Conservation (phyloP, 2,888 invertebrate genomes). For the Ypsolopha scabrella region DNA sequence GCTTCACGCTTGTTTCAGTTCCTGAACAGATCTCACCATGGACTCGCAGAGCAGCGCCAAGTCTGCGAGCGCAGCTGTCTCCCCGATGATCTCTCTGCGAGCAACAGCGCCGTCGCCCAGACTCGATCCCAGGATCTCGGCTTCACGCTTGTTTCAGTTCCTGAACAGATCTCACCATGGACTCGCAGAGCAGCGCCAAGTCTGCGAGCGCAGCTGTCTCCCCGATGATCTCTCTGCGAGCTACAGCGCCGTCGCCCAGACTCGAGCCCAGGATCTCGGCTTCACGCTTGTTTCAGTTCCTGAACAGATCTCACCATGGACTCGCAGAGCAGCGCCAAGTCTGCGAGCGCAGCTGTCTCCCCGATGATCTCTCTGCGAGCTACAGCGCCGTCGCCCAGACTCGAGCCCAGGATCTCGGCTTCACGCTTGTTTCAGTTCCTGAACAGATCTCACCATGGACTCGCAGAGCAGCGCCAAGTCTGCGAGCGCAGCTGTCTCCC, state of each 20-base stretch:
- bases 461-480: conserved; percentile 92
- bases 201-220: conserved; percentile 86
- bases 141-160: conserved; percentile 74
- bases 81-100: conserved; percentile 87
- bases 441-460: conserved; percentile 72
- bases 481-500: conserved; percentile 84
- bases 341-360: conserved; percentile 84
- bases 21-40: conserved; percentile 67
- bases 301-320: conserved; percentile 72
- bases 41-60: conserved; percentile 93
- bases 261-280: conserved; percentile 95
- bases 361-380: conserved; percentile 87
- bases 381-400: conserved; percentile 89
- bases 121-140: conserved; percentile 93
- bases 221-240: conserved; percentile 86
- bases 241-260: conserved; percentile 88
- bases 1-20: conserved; percentile 76
- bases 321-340: conserved; percentile 91
- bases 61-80: conserved; percentile 84
- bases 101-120: conserved; percentile 89
- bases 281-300: conserved; percentile 72
- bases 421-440: conserved; percentile 72
- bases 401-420: conserved; percentile 93
- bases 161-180: conserved; percentile 70
- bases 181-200: conserved; percentile 91